A percentile compares a stretch with the other conserved stretches of the same genome.
phyloP scores from a whole-genome alignment of 2,888 invertebrate species.

The Artemia sinica region DNA sequence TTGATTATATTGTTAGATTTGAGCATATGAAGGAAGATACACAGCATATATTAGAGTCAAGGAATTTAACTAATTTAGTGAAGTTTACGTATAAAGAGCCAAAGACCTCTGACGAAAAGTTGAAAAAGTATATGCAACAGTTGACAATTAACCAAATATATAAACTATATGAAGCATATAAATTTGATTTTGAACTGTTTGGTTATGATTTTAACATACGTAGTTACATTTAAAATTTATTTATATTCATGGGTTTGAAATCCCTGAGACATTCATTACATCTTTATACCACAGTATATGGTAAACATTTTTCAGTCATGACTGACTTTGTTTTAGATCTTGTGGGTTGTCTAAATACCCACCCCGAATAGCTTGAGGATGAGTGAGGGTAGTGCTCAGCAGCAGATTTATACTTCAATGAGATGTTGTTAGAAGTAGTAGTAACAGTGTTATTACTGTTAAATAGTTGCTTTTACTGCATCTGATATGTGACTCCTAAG shows the following conservation, averaged over 20 bases:
- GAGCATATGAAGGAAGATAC: constrained; percentile 1
- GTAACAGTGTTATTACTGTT: too few species aligned
- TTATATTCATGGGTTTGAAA: background rate
- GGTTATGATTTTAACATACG: constrained; percentile 5
- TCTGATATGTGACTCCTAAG: too few species aligned
- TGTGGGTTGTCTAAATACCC: too few species aligned
- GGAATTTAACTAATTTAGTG: background rate
- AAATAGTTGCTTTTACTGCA: too few species aligned
- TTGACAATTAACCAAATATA: background rate
- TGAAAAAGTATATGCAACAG: background rate
- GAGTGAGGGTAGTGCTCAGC: too few species aligned
- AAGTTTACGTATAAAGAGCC: background rate
- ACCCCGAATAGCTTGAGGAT: too few species aligned
- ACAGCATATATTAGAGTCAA: background rate
- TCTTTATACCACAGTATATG: too few species aligned
- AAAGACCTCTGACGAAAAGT: background rate
- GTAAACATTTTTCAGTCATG: too few species aligned
- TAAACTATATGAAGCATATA: constrained; percentile 3
- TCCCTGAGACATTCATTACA: too few species aligned
- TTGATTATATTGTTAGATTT: constrained; percentile 8
- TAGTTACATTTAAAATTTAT: background rate
- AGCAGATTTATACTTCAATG: too few species aligned
- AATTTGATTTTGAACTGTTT: constrained; percentile 6
- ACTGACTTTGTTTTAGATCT: too few species aligned
- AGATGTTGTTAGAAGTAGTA: too few species aligned